Base-by-base conservation (phyloP, 2,888 invertebrate genomes). In the Amphipoea lucens region DNA sequence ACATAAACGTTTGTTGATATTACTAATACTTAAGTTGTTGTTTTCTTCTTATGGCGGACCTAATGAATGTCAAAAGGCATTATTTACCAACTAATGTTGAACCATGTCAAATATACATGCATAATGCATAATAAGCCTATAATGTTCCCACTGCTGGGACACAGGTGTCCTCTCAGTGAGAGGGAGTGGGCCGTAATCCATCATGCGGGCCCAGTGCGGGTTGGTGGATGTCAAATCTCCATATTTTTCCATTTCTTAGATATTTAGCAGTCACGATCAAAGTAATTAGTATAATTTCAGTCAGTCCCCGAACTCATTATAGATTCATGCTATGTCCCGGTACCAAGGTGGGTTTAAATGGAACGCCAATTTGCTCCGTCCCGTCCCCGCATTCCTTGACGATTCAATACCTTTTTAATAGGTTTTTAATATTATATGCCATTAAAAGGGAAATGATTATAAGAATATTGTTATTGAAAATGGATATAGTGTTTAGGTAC, bases 241-340 rank as follows among this genome's bases (percentile, higher is more conserved):
- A 74, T 62, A 79, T 74, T 83, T 76, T 74, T 79, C 48, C 45
- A 42, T 65, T 57, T 67, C 68, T 79, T 67, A 68, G 71, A 70
- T 80, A 78, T 80, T 81, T 66, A 60, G 42, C 63, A 77, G 75
- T 62, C 69, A 65, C 77, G 76, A 81, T 83, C 60, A 79, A 83
- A 82, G 81, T 82, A 86, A 90, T 89, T 89, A 84, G 80, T 81
- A 83, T 89, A 87, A 87, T 85, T 86, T 79, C 70, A 75, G 73
- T 40, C 71, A 71, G 79, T 81, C 84, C 82, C 81, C 74, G 6
- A 75, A 60, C 69, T 79, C 89, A 89, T 89, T 90, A 89, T 79
- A 83, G 77, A 90, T 90, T 89, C 89, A 89, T 80, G 84, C 77
- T 65, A 78, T 77, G 79, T 79, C 82, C 81, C 80, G 63, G n/a